phyloP scores from a whole-genome alignment of 2,797 vertebrate species.

The Chloroceryle inda region DNA sequence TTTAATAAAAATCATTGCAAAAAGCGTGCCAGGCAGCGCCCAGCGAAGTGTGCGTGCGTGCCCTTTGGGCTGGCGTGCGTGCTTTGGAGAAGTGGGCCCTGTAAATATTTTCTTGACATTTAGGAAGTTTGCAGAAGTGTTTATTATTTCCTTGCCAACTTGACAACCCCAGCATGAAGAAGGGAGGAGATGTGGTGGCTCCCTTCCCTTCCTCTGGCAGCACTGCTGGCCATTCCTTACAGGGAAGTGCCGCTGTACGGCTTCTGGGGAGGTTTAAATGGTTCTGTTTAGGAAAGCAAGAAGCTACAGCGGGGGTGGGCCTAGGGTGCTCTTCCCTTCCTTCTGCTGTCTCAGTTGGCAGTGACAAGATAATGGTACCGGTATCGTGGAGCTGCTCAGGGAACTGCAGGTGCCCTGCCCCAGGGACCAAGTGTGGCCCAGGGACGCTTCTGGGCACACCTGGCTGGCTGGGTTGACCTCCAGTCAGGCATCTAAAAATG shows the following conservation, averaged over 20 bases:
- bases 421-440: rapidly evolving
- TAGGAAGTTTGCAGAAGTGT: constrained; percentile 7
- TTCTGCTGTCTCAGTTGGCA: neutral
- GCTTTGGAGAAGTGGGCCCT: constrained; percentile 9
- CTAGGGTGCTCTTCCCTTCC: neutral
- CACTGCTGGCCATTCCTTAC: rapidly evolving
- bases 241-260: rapidly evolving
- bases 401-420: neutral
- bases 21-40: neutral
- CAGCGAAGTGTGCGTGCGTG: neutral
- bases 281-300: neutral
- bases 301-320: neutral
- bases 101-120: constrained; percentile 53
- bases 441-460: neutral
- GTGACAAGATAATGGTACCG: rapidly evolving
- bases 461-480: neutral
- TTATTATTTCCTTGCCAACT: constrained; percentile 22
- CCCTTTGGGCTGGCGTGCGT: neutral
- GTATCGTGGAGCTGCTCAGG: neutral
- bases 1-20: constrained; percentile 3
- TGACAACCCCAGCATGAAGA: neutral
- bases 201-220: neutral
- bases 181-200: neutral
- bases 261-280: neutral
- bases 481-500: neutral